These are phyloP conservation scores for Pelobates cultripes DNA, from an alignment of 2,797 vertebrate species.

Conservation along the genomic window DNA sequence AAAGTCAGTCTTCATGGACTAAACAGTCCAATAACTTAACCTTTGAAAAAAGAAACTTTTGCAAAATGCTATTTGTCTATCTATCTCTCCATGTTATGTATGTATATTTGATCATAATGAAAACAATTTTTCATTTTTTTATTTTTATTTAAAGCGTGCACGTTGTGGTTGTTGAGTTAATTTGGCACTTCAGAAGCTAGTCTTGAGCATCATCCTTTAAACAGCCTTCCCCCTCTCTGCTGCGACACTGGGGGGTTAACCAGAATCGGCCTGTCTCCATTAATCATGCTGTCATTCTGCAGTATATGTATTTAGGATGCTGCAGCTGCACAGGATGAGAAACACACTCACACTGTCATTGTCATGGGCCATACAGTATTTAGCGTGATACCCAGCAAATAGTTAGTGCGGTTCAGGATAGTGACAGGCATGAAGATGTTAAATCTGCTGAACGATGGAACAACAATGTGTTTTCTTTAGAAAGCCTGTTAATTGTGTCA, in stretches of 20 bases:
- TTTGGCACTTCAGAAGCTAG: constrained; percentile 10
- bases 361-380: neutral
- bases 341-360: neutral
- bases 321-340: constrained; percentile 31
- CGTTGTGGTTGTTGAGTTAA: neutral
- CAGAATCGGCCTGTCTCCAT: constrained; percentile 17
- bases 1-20: neutral
- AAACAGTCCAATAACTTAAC: neutral
- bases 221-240: constrained; percentile 7
- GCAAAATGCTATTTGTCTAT: neutral
- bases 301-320: constrained; percentile 22
- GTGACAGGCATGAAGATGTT: neutral
- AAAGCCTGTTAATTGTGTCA: neutral
- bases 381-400: neutral
- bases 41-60: neutral
- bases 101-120: neutral
- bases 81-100: neutral
- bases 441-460: neutral
- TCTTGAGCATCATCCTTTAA: constrained; percentile 23
- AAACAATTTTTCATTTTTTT: too few species aligned
- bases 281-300: constrained; percentile 42
- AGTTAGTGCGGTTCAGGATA: neutral
- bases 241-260: constrained; percentile 31
- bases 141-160: too few species aligned
- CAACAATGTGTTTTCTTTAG: neutral